Conservation (phyloP, 2,888 invertebrate species). For the Mallateleia sp. region DNA sequence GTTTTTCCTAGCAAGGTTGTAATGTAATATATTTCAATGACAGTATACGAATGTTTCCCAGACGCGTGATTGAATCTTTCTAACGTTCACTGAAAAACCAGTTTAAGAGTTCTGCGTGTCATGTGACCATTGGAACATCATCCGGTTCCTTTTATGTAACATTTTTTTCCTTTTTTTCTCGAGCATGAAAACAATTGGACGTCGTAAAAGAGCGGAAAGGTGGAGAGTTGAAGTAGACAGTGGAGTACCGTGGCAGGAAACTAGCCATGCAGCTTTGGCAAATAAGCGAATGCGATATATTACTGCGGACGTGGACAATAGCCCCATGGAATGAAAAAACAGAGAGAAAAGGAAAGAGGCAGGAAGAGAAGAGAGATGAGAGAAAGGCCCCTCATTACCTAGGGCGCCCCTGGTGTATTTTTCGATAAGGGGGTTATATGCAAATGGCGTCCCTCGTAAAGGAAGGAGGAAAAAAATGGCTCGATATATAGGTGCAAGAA, state of each 20-base stretch:
- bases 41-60: slow-evolving; percentile 52
- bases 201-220: slow-evolving; percentile 83
- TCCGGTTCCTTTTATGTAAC: slow-evolving; percentile 74
- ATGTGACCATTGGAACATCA: slow-evolving; percentile 71
- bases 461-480: slow-evolving; percentile 85
- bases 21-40: slow-evolving; percentile 42
- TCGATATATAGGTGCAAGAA: slow-evolving; percentile 86
- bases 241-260: slow-evolving; percentile 77
- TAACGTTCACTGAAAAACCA: slow-evolving; percentile 49
- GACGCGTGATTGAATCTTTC: slow-evolving; percentile 43
- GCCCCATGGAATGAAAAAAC: slow-evolving; percentile 84
- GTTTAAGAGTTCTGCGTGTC: slow-evolving; percentile 72
- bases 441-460: slow-evolving; percentile 87
- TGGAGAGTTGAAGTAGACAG: slow-evolving; percentile 79
- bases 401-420: slow-evolving; percentile 88
- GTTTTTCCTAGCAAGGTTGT: slow-evolving; percentile 27
- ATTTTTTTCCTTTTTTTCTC: slow-evolving; percentile 73
- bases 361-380: slow-evolving; percentile 76
- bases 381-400: slow-evolving; percentile 87
- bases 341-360: slow-evolving; percentile 81
- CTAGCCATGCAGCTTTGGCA: slow-evolving; percentile 83
- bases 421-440: slow-evolving; percentile 89
- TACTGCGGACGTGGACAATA: slow-evolving; percentile 83
- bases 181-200: slow-evolving; percentile 68
- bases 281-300: slow-evolving; percentile 84